Conservation (phyloP, 1,140 invertebrate species). For the Cataglyphis hispanica region DNA sequence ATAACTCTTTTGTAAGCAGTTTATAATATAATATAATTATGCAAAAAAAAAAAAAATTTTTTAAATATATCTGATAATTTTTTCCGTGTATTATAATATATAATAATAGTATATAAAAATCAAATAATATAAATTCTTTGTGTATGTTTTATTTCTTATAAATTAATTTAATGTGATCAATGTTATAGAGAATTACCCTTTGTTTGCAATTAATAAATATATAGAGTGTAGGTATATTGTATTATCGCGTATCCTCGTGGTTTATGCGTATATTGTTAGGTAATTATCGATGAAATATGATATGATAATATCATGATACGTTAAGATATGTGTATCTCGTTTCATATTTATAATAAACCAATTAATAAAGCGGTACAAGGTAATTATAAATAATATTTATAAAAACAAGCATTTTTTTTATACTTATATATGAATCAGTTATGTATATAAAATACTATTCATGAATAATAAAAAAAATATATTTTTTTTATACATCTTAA, state of each 20-base stretch:
- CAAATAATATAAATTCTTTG: not conserved
- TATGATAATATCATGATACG: conserved; percentile 36
- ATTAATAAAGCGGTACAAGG: conserved; percentile 36
- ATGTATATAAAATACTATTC: not conserved
- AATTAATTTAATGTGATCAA: conserved; percentile 33
- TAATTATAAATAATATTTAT: conserved; percentile 1
- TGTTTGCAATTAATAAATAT: not conserved
- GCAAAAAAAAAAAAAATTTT: not conserved
- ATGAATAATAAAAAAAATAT: not conserved
- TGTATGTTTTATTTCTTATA: not conserved
- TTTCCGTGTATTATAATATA: not conserved
- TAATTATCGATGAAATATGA: conserved; percentile 52
- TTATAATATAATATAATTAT: not conserved
- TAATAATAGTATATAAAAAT: not conserved
- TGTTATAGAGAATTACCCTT: not conserved
- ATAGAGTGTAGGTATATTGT: not conserved
- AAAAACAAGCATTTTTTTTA: conserved; percentile 5
- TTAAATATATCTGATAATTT: not conserved
- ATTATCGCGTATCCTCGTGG: not conserved
- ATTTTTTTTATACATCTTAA: not conserved
- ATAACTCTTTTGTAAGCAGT: not conserved
- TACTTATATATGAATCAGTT: not conserved
- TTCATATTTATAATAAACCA: conserved; percentile 22
- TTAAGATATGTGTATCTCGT: conserved; percentile 20
- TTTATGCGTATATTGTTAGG: conserved; percentile 30